Percentiles rank a stretch among this genome's conserved stretches.
These are phyloP conservation scores for Parasteatoda tepidariorum DNA, from an alignment of 1,140 invertebrate genomes.

Conservation along the genomic window DNA sequence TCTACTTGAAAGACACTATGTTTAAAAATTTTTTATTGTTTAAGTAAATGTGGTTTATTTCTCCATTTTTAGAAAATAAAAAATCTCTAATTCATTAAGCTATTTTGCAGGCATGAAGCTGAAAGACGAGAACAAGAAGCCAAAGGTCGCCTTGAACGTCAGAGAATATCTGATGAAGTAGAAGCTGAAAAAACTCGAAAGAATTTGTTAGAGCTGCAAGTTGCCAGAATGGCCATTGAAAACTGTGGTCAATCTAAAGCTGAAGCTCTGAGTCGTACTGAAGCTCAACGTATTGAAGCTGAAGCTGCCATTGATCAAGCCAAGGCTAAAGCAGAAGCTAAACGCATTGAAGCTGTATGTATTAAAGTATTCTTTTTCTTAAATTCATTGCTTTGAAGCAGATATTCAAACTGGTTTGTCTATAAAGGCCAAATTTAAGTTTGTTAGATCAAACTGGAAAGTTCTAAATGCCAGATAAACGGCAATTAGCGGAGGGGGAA, in stretches of 20 bases:
- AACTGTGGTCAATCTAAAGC: conserved; percentile 72
- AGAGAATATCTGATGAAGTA: conserved; percentile 71
- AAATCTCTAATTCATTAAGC: no score
- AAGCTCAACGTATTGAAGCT: conserved; percentile 71
- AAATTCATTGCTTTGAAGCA: no score
- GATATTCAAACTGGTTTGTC: no score
- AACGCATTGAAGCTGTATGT: conserved; percentile 71
- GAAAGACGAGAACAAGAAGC: conserved; percentile 73
- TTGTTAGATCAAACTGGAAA: no score
- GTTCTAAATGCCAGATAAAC: no score
- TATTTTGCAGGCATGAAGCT: conserved; percentile 71
- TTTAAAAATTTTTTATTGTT: no score
- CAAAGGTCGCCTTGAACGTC: conserved; percentile 71
- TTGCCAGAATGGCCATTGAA: conserved; percentile 67
- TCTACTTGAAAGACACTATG: no score
- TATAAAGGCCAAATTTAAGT: no score
- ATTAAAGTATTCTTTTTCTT: no score
- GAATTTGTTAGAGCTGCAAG: conserved; percentile 70
- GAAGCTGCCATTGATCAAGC: conserved; percentile 72
- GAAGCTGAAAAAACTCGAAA: conserved; percentile 70
- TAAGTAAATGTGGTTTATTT: no score
- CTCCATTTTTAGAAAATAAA: no score
- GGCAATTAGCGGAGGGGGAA: no score
- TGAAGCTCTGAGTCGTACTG: conserved; percentile 71
- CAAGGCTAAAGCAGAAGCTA: conserved; percentile 70